A percentile compares a stretch with the other conserved stretches of the same genome.
Evolutionary conservation across 2,888 invertebrate species (phyloP).

Genomic region (Galerucella nymphaeae): DNA sequence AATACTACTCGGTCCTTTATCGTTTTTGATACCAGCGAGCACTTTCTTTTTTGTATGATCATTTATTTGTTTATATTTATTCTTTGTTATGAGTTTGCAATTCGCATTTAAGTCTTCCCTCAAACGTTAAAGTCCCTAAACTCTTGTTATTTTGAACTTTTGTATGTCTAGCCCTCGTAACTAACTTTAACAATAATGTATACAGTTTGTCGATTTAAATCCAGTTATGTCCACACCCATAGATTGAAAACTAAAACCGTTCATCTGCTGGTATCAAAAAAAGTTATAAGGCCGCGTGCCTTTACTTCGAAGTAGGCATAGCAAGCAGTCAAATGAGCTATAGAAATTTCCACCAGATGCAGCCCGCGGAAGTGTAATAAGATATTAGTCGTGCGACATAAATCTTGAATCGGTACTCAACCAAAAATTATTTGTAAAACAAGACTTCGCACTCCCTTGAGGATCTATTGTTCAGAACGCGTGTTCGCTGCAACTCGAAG

Average conservation of each 20-base stretch:
- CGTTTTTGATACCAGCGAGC: conserved; percentile 9
- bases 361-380: conserved; percentile 44
- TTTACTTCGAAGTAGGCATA: conserved; percentile 10
- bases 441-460: conserved; percentile 38
- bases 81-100: not conserved
- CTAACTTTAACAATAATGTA: not conserved
- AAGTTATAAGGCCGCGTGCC: conserved; percentile 31
- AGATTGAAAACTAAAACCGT: not conserved
- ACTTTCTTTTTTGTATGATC: not conserved
- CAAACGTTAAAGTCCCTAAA: no score
- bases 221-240: conserved; percentile 5
- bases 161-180: not conserved
- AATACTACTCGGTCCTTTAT: conserved; percentile 32
- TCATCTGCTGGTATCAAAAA: conserved; percentile 12
- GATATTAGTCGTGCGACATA: conserved; percentile 44
- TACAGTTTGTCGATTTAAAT: conserved; percentile 8
- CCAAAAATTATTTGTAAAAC: conserved; percentile 44
- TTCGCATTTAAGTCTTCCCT: no score
- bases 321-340: conserved; percentile 33
- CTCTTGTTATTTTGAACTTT: no score
- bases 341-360: conserved; percentile 42
- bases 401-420: conserved; percentile 41
- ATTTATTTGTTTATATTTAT: conserved; percentile 11
- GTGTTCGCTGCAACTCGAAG: conserved; percentile 44
- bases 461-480: conserved; percentile 41